Evolutionary conservation across 2,113 vertebrate genomes (phyloP), one percentile per base, ranked within the genome.

Genomic region (Reinhardtius hippoglossoides): DNA sequence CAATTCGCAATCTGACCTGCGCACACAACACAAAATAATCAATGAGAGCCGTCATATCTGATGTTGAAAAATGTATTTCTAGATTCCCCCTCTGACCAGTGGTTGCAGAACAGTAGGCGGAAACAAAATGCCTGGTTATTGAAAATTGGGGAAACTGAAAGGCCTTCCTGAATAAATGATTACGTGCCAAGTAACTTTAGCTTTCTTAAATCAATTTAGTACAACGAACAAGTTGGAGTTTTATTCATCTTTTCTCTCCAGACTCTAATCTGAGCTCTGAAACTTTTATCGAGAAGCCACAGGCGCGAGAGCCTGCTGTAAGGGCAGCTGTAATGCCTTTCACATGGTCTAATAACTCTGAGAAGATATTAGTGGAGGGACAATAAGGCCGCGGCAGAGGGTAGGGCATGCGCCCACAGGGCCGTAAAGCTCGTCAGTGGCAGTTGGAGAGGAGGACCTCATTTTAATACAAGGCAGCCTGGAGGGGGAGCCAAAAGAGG

Each of bases 1-100:
- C 98, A 0, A 99, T 95, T 67, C 97, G 97, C n/a, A 99, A 87
- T 81, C 98, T 93, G 57, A 99, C 97, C 98, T 99, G 83, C 1
- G 74, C 72, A 73, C 72, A 72, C 46, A 75, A 14, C 76, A 70
- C 0, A 42, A 64, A 15, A 62, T 18, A 60, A 60, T 71, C 58
- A 23, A 50, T 40, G 31, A 10, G n/a, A 31, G 31, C 31, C 5
- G 5, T 6, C 46, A 18, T 48, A 48, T 48, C 46, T 18, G 46
- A 4, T 2, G 46, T 16, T 3, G 44, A 20, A 20, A 50, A 20
- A 50, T 55, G 20, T 50, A 31, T 80, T 71, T 76, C 67, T 63
- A 9, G 14, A 64, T 63, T 42, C 20, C 18, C 27, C 27, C 2
- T 57, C 18, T 77, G 42, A 67, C 55, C 24, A 57, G 20, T 70